Percentiles rank a stretch among this genome's conserved stretches.
These are phyloP conservation scores for Tenrec ecaudatus DNA, from an alignment of 2,113 vertebrate species.

Conservation along the genomic window DNA sequence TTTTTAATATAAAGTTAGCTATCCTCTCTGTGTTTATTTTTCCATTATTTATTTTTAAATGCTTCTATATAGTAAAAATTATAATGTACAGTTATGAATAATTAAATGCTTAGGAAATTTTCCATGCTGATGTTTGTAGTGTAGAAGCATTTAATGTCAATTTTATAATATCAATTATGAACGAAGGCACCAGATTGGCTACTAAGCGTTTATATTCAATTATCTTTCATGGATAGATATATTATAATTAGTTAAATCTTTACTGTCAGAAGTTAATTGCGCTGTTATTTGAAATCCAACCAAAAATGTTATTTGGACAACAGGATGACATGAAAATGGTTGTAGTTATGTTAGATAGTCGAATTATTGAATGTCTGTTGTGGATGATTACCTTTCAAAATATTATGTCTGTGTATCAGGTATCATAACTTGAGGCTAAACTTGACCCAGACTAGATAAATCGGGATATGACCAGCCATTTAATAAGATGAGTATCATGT, in stretches of 20 bases:
- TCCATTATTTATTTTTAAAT: constrained; percentile 52
- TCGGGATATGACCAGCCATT: background rate
- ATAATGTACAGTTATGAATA: constrained; percentile 64
- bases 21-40: constrained; percentile 8
- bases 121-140: background rate
- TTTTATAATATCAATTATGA: constrained; percentile 69
- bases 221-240: constrained; percentile 22
- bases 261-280: constrained; percentile 54
- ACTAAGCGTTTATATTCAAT: constrained; percentile 66
- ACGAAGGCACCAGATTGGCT: constrained; percentile 53
- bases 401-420: background rate
- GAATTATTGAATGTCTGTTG: background rate
- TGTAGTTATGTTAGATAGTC: background rate
- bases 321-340: background rate
- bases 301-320: constrained; percentile 29
- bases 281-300: constrained; percentile 8
- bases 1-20: constrained; percentile 53
- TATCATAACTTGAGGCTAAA: background rate
- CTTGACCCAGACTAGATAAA: background rate
- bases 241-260: constrained; percentile 57
- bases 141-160: constrained; percentile 49
- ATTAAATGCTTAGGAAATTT: constrained; percentile 60
- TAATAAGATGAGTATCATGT: background rate
- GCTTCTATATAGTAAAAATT: background rate
- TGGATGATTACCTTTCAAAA: background rate